Percentiles rank a stretch among this genome's conserved stretches.
These are phyloP conservation scores for Stegastes partitus DNA, from an alignment of 2,113 vertebrate genomes.

Conservation along the genomic window DNA sequence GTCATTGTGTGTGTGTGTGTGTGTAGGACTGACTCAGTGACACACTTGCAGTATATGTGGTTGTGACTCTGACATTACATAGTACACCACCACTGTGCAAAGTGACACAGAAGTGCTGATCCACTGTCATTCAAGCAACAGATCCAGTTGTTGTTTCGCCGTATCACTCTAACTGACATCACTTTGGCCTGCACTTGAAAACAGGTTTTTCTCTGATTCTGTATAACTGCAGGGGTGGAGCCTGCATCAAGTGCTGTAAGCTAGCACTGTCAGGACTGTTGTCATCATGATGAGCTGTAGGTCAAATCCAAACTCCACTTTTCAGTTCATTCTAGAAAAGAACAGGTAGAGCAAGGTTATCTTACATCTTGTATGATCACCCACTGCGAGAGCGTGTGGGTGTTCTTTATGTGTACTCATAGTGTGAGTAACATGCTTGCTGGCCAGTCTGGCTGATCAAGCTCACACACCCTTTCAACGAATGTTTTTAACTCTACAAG, in stretches of 20 bases:
- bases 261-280: background rate
- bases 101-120: slow-evolving; percentile 31
- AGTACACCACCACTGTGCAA: background rate
- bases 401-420: slow-evolving; percentile 14
- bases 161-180: slow-evolving; percentile 20
- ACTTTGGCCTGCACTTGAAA: slow-evolving; percentile 35
- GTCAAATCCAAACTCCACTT: slow-evolving; percentile 10
- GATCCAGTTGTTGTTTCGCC: slow-evolving; percentile 31
- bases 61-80: slow-evolving; percentile 4
- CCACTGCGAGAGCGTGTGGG: background rate
- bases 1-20: slow-evolving; percentile 39
- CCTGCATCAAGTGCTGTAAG: slow-evolving; percentile 3
- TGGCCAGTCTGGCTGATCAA: slow-evolving; percentile 70
- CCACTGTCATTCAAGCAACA: slow-evolving; percentile 21
- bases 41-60: slow-evolving; percentile 20
- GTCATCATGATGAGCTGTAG: slow-evolving; percentile 13
- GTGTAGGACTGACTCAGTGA: slow-evolving; percentile 16
- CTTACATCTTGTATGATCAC: background rate
- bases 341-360: slow-evolving; percentile 18
- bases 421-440: slow-evolving; percentile 43
- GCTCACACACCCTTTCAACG: slow-evolving; percentile 72
- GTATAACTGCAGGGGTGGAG: slow-evolving; percentile 7
- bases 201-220: slow-evolving; percentile 52
- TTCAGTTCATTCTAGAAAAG: background rate
- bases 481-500: slow-evolving; percentile 29